These are phyloP conservation scores for Lagopus muta DNA, from an alignment of 2,113 vertebrate genomes.

Conservation along the genomic window DNA sequence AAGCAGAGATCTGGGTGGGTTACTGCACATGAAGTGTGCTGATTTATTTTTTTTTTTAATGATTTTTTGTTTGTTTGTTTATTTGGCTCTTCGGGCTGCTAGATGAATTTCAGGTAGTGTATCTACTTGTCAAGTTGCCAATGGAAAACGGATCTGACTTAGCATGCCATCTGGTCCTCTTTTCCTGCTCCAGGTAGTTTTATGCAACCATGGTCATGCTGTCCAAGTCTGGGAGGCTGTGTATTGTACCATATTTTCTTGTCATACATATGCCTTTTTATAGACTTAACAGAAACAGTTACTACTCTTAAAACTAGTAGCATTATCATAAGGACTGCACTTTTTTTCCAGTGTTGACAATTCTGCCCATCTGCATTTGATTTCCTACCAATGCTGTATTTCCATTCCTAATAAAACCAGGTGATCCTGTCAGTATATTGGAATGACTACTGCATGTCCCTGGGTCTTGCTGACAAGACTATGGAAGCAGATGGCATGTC, in stretches of 20 bases:
- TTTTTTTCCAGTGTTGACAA: neutral
- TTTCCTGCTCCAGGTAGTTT: neutral
- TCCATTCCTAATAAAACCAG: neutral
- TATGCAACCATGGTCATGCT: neutral
- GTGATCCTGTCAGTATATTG: neutral
- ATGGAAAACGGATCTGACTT: neutral
- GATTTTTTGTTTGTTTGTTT: neutral
- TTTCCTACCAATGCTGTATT: slow-evolving; percentile 5
- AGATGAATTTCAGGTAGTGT: neutral
- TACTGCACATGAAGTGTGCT: neutral
- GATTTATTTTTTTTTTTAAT: neutral
- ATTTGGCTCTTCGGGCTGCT: neutral
- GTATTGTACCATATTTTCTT: neutral
- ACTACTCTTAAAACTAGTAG: neutral
- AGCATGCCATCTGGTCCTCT: neutral
- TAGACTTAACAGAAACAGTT: neutral
- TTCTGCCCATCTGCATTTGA: neutral
- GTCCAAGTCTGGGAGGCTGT: neutral
- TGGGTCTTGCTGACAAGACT: neutral
- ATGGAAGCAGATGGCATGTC: neutral
- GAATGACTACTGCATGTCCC: neutral
- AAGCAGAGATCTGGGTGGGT: neutral
- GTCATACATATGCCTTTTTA: neutral
- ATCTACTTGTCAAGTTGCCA: neutral
- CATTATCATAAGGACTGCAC: neutral